phyloP scores from a whole-genome alignment of 2,888 invertebrate species.

The Cataglyphis cursor region DNA sequence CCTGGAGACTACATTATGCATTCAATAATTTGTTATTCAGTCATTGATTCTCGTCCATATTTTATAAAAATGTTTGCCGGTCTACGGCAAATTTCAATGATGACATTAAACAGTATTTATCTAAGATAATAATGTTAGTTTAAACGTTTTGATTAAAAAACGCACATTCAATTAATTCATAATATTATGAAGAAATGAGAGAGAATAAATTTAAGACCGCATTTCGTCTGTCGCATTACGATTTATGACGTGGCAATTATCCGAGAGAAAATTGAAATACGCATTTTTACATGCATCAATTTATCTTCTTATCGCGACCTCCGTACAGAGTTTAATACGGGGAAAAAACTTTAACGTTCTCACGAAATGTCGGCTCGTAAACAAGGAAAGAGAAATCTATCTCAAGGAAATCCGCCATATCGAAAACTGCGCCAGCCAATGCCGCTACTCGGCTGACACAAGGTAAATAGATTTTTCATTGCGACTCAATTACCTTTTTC shows the following conservation, averaged over 20 bases:
- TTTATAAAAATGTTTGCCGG: neutral
- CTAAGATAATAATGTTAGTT: neutral
- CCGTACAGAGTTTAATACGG: neutral
- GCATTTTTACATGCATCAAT: slow-evolving; percentile 21
- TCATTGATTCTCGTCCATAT: neutral
- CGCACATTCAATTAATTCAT: slow-evolving; percentile 13
- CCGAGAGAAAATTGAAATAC: slow-evolving; percentile 42
- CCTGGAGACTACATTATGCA: neutral
- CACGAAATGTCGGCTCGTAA: slow-evolving; percentile 27
- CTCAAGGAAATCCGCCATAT: slow-evolving; percentile 15
- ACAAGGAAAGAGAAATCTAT: slow-evolving; percentile 30
- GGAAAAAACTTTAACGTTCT: slow-evolving; percentile 27
- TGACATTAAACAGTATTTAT: neutral
- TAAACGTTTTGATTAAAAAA: neutral
- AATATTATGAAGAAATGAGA: neutral
- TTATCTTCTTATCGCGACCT: slow-evolving; percentile 8
- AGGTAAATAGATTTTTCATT: slow-evolving; percentile 35
- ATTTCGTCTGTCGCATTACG: slow-evolving; percentile 22
- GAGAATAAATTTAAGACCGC: slow-evolving; percentile 32
- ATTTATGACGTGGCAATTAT: slow-evolving; percentile 49
- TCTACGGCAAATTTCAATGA: neutral
- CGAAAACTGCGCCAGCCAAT: slow-evolving; percentile 18
- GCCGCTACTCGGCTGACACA: neutral
- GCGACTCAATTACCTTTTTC: slow-evolving; percentile 7
- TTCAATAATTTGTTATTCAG: neutral